phyloP scores from a whole-genome alignment of 2,113 vertebrate genomes.

The Corydoras maculifer region DNA sequence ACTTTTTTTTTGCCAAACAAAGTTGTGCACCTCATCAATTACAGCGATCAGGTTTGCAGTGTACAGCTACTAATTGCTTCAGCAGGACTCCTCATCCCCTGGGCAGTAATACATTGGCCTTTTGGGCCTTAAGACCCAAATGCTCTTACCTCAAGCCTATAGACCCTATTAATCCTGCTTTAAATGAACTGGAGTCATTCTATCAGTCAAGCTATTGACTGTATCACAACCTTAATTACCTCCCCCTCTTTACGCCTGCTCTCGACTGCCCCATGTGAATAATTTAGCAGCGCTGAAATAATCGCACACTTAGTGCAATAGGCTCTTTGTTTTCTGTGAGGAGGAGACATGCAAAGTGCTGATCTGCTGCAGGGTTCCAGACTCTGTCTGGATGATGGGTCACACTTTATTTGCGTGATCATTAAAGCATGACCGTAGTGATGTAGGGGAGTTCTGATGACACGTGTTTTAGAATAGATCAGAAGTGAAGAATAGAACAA shows the following conservation, averaged over 20 bases:
- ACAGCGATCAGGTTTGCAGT: no score
- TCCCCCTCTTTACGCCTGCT: constrained; percentile 52
- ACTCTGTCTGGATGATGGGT: neutral
- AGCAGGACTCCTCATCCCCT: neutral
- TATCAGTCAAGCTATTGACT: constrained; percentile 57
- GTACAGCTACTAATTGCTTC: no score
- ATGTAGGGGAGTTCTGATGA: neutral
- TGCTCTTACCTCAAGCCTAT: constrained; percentile 45
- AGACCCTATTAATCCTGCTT: constrained; percentile 58
- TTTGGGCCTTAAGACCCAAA: constrained; percentile 38
- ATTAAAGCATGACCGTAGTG: neutral
- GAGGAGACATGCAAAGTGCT: constrained; percentile 10
- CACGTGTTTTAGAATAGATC: constrained; percentile 3
- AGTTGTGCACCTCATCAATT: no score
- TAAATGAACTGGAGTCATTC: constrained; percentile 58
- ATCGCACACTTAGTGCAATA: constrained; percentile 39
- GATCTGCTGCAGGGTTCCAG: neutral
- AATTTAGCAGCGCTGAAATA: constrained; percentile 59
- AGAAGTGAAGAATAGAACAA: neutral
- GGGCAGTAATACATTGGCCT: constrained; percentile 13
- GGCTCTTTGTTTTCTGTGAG: constrained; percentile 18
- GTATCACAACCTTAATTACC: constrained; percentile 56
- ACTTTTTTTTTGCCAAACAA: no score
- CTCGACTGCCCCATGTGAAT: constrained; percentile 58
- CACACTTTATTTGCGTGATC: neutral